Conservation (phyloP, 2,888 invertebrate genomes). For the Drosophila koepferae region DNA sequence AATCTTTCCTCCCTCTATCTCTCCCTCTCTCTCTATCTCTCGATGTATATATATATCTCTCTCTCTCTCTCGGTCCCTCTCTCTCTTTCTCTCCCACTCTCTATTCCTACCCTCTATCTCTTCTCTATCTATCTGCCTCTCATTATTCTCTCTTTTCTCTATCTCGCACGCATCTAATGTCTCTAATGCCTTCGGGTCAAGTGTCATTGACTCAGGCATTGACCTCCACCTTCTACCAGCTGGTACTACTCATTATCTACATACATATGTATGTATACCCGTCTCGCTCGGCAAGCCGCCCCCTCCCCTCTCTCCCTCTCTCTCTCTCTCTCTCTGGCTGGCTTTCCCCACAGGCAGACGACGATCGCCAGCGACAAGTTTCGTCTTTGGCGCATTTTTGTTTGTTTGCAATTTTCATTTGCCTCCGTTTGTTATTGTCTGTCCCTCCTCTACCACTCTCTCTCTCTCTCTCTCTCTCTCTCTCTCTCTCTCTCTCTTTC, state of each 20-base stretch:
- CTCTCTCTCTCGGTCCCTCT: neutral
- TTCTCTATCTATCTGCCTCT: neutral
- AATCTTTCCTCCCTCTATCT: neutral
- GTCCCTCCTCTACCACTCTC: too few relatives aligned
- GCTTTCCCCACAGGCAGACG: neutral
- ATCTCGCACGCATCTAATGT: neutral
- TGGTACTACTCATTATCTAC: conserved; percentile 5
- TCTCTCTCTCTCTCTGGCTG: neutral
- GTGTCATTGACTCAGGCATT: conserved; percentile 70
- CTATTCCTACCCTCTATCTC: too few relatives aligned
- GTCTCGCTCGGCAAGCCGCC: neutral
- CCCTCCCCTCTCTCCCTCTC: neutral
- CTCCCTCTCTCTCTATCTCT: neutral
- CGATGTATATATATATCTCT: neutral
- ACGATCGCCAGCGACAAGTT: conserved; percentile 59
- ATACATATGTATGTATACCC: neutral
- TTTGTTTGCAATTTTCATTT: conserved; percentile 68
- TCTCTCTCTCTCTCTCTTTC: neutral
- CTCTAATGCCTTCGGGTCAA: conserved; percentile 55
- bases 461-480: neutral
- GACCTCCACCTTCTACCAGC: conserved; percentile 64
- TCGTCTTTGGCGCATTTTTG: conserved; percentile 65
- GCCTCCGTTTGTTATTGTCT: conserved; percentile 45
- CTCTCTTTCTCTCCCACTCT: neutral
- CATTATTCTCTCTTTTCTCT: neutral